Percentiles rank a stretch among this genome's conserved stretches.
phyloP scores from a whole-genome alignment of 2,113 vertebrate species.

The Terrapene triunguis region DNA sequence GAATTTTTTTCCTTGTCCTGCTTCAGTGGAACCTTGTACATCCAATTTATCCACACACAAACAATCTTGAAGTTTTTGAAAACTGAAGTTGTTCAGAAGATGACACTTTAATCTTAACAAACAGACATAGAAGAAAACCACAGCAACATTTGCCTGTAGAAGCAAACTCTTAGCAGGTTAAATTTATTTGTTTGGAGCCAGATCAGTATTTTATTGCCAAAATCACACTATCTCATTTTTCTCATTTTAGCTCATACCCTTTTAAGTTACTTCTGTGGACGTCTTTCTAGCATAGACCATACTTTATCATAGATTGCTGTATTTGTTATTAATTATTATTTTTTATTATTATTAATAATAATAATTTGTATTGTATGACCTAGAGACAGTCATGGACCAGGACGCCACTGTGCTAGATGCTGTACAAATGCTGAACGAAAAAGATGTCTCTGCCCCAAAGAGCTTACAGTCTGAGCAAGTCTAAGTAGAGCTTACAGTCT shows the following conservation, averaged over 20 bases:
- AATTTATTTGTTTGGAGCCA: background rate
- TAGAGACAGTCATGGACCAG: background rate
- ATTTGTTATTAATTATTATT: fast-evolving
- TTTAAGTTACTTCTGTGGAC: background rate
- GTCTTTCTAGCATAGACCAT: background rate
- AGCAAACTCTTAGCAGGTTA: background rate
- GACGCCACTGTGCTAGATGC: background rate
- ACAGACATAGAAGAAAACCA: background rate
- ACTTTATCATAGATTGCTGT: background rate
- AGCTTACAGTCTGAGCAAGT: background rate
- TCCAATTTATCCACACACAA: background rate
- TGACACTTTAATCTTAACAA: background rate
- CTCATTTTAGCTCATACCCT: background rate
- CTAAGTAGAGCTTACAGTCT: background rate
- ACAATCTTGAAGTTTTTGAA: background rate
- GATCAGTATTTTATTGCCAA: background rate
- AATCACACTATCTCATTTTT: background rate
- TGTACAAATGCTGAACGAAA: background rate
- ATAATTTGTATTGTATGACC: background rate
- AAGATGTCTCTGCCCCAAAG: background rate
- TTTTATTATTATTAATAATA: background rate
- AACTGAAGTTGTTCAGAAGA: background rate
- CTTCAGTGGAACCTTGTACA: background rate
- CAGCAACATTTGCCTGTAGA: background rate
- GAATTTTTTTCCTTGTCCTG: background rate